A percentile compares a stretch with the other conserved stretches of the same genome.
Evolutionary conservation across 2,113 vertebrate genomes (phyloP).

Genomic region (Colistium nudipinnis): DNA sequence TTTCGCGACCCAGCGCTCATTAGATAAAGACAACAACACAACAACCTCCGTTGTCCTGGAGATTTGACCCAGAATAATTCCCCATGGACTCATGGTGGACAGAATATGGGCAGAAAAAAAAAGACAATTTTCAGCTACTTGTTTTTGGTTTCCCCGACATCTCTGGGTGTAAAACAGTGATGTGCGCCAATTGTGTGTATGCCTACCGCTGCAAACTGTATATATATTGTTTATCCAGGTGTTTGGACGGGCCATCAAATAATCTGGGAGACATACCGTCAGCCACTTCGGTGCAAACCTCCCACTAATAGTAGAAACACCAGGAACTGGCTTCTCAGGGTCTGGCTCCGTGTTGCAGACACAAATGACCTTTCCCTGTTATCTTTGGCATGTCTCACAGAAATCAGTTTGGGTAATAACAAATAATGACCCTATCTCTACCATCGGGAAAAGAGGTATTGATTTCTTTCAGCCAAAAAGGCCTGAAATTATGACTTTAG

Average conservation of each 20-base stretch:
- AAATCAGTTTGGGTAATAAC: slow-evolving; percentile 76
- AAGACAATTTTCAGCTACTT: too few species aligned
- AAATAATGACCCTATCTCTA: slow-evolving; percentile 72
- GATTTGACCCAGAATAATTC: not conserved
- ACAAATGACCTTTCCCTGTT: slow-evolving; percentile 67
- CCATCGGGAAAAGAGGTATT: slow-evolving; percentile 65
- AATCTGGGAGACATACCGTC: not conserved
- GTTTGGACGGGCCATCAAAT: not conserved
- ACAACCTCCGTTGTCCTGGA: slow-evolving; percentile 26
- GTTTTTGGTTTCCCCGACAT: not conserved
- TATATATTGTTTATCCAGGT: not conserved
- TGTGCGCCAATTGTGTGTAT: not conserved
- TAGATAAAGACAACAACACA: slow-evolving; percentile 45
- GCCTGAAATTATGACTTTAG: slow-evolving; percentile 65
- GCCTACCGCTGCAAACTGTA: not conserved
- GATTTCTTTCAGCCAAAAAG: slow-evolving; percentile 65
- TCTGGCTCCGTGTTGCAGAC: slow-evolving; percentile 47
- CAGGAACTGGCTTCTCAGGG: slow-evolving; percentile 53
- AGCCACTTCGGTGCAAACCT: too few species aligned
- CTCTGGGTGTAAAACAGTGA: not conserved
- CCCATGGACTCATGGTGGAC: not conserved
- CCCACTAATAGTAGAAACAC: not conserved
- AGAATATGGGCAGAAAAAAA: not conserved
- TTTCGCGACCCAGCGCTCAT: slow-evolving; percentile 32
- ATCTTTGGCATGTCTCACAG: slow-evolving; percentile 58